A percentile compares a stretch with the other conserved stretches of the same genome.
Conservation (phyloP, 2,797 vertebrate genomes). For the Schizopygopsis pylzovi region DNA sequence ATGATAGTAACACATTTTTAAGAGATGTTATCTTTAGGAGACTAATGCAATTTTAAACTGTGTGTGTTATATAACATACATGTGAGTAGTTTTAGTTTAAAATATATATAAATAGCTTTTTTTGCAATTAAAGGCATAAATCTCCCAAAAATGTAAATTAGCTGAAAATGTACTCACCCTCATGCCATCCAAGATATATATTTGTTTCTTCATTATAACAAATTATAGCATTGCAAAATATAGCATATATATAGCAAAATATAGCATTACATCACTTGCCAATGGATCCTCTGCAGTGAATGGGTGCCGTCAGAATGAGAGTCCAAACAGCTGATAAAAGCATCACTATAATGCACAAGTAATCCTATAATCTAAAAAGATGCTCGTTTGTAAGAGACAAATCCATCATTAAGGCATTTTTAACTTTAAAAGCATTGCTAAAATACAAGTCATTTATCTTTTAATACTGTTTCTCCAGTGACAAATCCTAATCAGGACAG, state of each 20-base stretch:
- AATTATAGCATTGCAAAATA: background rate
- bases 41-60: background rate
- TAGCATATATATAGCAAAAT: too few relatives aligned
- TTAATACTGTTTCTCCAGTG: background rate
- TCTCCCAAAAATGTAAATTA: background rate
- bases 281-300: background rate
- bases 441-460: background rate
- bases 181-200: background rate
- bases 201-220: background rate
- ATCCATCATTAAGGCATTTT: background rate
- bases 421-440: background rate
- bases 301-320: conserved; percentile 1
- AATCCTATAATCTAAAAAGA: background rate
- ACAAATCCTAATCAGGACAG: background rate
- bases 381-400: background rate
- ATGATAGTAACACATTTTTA: conserved; percentile 31
- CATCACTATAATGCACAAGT: background rate
- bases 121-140: background rate
- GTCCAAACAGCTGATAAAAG: background rate
- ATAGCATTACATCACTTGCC: background rate
- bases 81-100: background rate
- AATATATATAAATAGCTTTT: background rate
- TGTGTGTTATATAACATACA: background rate
- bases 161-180: background rate
- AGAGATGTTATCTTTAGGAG: conserved; percentile 9